Evolutionary conservation across 2,888 invertebrate genomes (phyloP).

Genomic region (Amaurobius ferox): DNA sequence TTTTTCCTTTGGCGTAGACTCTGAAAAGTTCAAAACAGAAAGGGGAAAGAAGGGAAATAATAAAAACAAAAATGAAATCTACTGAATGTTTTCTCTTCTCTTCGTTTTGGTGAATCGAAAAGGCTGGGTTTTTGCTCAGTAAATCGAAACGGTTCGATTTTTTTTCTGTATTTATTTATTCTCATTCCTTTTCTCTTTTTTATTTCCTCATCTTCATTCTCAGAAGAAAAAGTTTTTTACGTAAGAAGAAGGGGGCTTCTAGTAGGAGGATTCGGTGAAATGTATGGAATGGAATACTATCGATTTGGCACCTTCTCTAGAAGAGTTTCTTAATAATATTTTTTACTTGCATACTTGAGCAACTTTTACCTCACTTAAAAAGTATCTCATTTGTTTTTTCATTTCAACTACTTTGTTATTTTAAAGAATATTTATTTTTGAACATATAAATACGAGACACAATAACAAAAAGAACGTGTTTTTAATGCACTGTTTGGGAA

Average conservation of each 20-base stretch:
- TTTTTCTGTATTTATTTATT: conserved; percentile 60
- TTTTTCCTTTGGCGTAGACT: conserved; percentile 17
- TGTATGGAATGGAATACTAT: conserved; percentile 43
- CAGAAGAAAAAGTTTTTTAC: conserved; percentile 32
- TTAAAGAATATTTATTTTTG: not conserved
- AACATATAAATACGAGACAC: not conserved
- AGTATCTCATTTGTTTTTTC: conserved; percentile 2
- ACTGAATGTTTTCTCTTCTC: conserved; percentile 51
- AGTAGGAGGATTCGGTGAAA: conserved; percentile 41
- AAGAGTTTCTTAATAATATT: conserved; percentile 48
- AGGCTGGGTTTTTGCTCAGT: conserved; percentile 49
- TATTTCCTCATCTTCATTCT: conserved; percentile 44
- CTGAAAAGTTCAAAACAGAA: conserved; percentile 28
- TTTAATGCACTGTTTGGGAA: not conserved
- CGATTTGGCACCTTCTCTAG: conserved; percentile 57
- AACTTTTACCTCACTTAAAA: conserved; percentile 53
- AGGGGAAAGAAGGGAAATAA: conserved; percentile 10
- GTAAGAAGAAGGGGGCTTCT: conserved; percentile 32
- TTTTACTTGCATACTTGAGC: conserved; percentile 36
- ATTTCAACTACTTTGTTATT: not conserved
- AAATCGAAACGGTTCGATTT: conserved; percentile 60
- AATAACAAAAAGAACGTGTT: not conserved
- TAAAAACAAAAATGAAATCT: conserved; percentile 32
- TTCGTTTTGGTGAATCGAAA: conserved; percentile 51
- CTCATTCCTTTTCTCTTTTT: conserved; percentile 33